Evolutionary conservation across 2,113 vertebrate species (phyloP).

Genomic region (Hypocryptadius cinnamomeus): DNA sequence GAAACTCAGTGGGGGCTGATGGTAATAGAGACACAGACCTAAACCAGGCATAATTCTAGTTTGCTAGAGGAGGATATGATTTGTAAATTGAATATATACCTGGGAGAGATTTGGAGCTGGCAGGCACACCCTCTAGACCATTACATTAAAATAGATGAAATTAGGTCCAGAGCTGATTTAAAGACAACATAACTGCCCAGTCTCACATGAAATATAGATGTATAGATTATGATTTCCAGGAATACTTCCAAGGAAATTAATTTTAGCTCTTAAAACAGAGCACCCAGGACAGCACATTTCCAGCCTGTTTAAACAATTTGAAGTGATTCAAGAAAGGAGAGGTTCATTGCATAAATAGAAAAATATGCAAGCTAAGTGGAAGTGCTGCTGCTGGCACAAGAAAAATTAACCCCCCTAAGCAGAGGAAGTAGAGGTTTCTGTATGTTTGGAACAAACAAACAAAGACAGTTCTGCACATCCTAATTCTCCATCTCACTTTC

Average conservation of each 20-base stretch:
- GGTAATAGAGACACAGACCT: background rate
- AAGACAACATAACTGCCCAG: background rate
- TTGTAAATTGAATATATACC: background rate
- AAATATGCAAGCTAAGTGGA: background rate
- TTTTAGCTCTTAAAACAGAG: background rate
- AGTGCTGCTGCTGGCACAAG: background rate
- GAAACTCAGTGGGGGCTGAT: background rate
- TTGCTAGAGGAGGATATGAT: background rate
- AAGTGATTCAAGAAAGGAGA: background rate
- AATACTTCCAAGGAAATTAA: background rate
- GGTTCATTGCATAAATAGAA: background rate
- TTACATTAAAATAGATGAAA: background rate
- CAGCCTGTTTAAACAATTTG: background rate
- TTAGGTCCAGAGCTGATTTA: background rate
- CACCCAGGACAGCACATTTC: background rate
- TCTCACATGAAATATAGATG: background rate
- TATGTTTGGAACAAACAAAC: background rate
- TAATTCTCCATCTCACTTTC: background rate
- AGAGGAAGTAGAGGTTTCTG: background rate
- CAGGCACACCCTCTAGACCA: background rate
- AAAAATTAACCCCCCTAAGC: background rate
- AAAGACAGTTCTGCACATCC: background rate
- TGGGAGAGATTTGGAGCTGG: background rate
- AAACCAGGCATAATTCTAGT: background rate
- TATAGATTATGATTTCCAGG: background rate